Conservation (phyloP, 2,888 invertebrate species). For the Lampropteryx suffumata region DNA sequence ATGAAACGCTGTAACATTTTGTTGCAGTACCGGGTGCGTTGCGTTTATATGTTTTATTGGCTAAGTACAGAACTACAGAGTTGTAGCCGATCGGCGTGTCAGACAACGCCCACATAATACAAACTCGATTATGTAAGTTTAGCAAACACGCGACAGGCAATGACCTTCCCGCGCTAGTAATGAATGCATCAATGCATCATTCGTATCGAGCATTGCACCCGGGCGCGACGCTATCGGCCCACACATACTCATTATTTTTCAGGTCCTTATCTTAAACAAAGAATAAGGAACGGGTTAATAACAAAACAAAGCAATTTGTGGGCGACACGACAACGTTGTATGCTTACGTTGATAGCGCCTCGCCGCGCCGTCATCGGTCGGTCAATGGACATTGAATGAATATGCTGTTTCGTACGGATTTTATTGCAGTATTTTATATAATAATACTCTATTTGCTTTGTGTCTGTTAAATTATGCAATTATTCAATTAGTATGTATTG, state of each 20-base stretch:
- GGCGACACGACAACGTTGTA: slow-evolving; percentile 22
- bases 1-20: slow-evolving; percentile 45
- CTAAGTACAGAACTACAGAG: slow-evolving; percentile 8
- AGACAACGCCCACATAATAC: slow-evolving; percentile 56
- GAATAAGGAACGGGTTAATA: slow-evolving; percentile 48
- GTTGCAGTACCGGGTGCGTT: slow-evolving; percentile 33
- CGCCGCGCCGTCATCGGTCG: slow-evolving; percentile 9
- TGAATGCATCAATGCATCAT: slow-evolving; percentile 74
- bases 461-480: neutral
- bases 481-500: neutral
- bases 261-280: slow-evolving; percentile 56
- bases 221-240: slow-evolving; percentile 67
- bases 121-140: slow-evolving; percentile 69
- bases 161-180: slow-evolving; percentile 63
- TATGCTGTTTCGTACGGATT: slow-evolving; percentile 26
- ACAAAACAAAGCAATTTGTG: slow-evolving; percentile 39
- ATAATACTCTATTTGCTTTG: too few species aligned
- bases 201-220: slow-evolving; percentile 69
- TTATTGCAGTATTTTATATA: slow-evolving; percentile 32
- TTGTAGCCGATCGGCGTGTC: slow-evolving; percentile 23
- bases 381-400: slow-evolving; percentile 21
- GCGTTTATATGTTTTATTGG: slow-evolving; percentile 17
- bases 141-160: slow-evolving; percentile 65
- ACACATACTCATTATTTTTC: slow-evolving; percentile 68
- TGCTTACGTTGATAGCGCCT: slow-evolving; percentile 23